Base-by-base conservation (phyloP, 2,797 vertebrate species). In the Eidolon dupreanum region DNA sequence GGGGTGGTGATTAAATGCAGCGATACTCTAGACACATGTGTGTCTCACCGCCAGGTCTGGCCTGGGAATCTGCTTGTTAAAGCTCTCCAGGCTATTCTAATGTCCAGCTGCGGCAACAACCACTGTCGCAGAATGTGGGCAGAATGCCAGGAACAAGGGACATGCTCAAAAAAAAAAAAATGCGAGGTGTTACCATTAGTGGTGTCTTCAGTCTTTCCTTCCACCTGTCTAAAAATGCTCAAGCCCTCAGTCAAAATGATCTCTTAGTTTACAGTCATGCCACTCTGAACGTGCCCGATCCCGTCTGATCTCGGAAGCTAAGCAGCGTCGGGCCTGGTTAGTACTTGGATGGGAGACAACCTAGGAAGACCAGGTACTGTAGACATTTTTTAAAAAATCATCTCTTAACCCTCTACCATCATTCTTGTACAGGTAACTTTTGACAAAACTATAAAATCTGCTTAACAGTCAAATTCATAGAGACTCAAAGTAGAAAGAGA, bases 401-500 rank as follows among this genome's bases (percentile, higher is more conserved):
- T 63, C 59, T 79, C 59, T 66, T 11, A 53, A 68, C n/a, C n/a
- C 15, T 36, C 36, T 3, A 13, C 55, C 31, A 10, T 12, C 13
- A n/a, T 26, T 63, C n/a, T 46, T 8, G 8, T 7, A 31, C 33
- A 20, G 73, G 59, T 74, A 41, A 55, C 53, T 55, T 46, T 31
- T 49, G 13, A 93, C 7, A 51, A 61, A 75, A 53, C 77, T 43
- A 3, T 49, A 46, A 79, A 43, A 74, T 38, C 38, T 9, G 82
- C 59, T 10, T 33, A 41, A 63, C 70, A 49, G 26, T 8, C 49
- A 49, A 65, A 89, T 28, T 83, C 78, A 66, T 2, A 59, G 51
- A 88, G 66, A 46, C 41, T 88, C 82, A 79, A 70, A 59, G 55
- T 28, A 43, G 91, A 20, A 73, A 71, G 41, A 2, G 75, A 57